A percentile compares a stretch with the other conserved stretches of the same genome.
Conservation (phyloP, 2,888 invertebrate genomes). For the Plemyria rubiginata region DNA sequence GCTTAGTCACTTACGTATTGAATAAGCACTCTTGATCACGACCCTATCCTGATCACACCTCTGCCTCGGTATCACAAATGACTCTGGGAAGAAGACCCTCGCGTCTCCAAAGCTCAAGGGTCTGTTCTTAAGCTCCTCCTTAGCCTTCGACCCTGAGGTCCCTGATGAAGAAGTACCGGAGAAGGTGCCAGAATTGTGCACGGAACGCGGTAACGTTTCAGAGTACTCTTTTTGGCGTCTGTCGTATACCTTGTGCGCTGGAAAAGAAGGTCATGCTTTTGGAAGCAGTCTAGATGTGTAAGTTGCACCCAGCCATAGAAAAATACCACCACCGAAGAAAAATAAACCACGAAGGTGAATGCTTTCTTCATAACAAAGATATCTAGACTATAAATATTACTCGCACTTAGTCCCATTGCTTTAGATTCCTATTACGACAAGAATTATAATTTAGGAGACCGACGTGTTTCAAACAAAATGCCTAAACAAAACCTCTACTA, state of each 20-base stretch:
- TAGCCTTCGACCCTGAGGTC: conserved; percentile 77
- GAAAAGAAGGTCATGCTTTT: conserved; percentile 35
- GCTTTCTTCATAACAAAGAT: no score
- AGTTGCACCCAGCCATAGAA: conserved; percentile 1
- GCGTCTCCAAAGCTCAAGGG: conserved; percentile 77
- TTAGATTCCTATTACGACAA: no score
- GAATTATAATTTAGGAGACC: no score
- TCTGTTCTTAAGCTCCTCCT: conserved; percentile 66
- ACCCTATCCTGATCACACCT: conserved; percentile 61
- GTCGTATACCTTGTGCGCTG: conserved; percentile 78
- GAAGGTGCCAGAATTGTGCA: conserved; percentile 73
- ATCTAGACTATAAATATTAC: no score
- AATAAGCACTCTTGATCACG: conserved; percentile 67
- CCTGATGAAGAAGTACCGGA: conserved; percentile 80
- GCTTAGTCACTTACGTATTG: conserved; percentile 81
- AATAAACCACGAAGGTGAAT: no score
- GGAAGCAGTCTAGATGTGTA: conserved; percentile 5
- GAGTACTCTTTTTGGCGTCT: conserved; percentile 70
- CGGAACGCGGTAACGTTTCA: conserved; percentile 64
- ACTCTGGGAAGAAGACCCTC: conserved; percentile 81
- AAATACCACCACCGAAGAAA: not conserved
- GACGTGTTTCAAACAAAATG: no score
- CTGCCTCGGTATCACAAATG: conserved; percentile 77
- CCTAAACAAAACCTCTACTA: no score
- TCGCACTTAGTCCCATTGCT: no score